Conservation (phyloP, 1,140 invertebrate genomes). For the Brachionus rotundiformis region DNA sequence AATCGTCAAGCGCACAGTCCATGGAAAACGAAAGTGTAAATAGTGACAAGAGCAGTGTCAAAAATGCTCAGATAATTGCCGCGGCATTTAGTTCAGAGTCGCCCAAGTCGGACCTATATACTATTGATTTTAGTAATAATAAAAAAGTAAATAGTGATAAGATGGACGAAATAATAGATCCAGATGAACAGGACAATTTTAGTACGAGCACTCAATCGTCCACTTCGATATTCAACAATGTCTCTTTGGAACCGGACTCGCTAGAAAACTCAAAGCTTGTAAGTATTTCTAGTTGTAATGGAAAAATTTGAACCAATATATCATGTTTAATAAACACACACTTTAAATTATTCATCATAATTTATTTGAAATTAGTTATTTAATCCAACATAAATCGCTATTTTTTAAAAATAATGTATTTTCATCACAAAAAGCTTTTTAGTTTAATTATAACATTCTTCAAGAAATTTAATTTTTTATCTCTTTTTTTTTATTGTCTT, state of each 20-base stretch:
- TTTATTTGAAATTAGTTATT: background rate
- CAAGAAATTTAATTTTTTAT: too few relatives aligned
- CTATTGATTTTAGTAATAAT: constrained; percentile 25
- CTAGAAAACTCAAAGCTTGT: constrained; percentile 11
- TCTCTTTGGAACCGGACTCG: background rate
- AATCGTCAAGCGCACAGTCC: background rate
- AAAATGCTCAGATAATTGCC: constrained; percentile 51
- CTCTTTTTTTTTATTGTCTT: too few relatives aligned
- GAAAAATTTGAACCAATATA: background rate
- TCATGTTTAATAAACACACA: background rate
- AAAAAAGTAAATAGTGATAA: constrained; percentile 9
- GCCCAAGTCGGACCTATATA: background rate
- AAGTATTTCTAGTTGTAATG: background rate
- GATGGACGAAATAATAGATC: constrained; percentile 6
- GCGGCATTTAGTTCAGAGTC: constrained; percentile 45
- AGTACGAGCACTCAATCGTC: constrained; percentile 29
- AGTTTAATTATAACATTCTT: background rate
- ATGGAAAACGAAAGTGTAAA: constrained; percentile 43
- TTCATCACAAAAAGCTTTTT: background rate
- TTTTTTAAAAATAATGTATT: background rate
- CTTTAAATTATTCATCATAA: background rate
- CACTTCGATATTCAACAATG: constrained; percentile 1
- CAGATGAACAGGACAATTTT: constrained; percentile 15
- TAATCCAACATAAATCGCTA: background rate
- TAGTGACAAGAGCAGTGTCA: constrained; percentile 36